phyloP scores from a whole-genome alignment of 2,888 invertebrate species.

The Rosalia funebris region DNA sequence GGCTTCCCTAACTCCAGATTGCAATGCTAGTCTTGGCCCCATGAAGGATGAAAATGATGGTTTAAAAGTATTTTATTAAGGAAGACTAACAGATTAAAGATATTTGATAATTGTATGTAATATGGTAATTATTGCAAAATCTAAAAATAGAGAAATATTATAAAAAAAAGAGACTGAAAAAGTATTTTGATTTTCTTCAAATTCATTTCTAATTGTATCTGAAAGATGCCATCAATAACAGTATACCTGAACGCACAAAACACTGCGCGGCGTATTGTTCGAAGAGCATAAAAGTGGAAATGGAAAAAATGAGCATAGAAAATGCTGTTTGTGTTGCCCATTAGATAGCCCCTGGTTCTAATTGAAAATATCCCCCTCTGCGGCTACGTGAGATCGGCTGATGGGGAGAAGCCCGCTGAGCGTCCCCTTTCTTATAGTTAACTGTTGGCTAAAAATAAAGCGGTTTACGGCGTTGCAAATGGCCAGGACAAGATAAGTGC shows the following conservation, averaged over 20 bases:
- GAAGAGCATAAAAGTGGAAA: constrained; percentile 40
- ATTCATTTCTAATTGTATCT: background rate
- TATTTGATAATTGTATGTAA: too few relatives aligned
- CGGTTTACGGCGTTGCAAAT: background rate
- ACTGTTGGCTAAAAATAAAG: constrained; percentile 39
- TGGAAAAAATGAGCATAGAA: constrained; percentile 33
- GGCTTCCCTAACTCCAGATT: too few relatives aligned
- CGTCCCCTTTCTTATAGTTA: constrained; percentile 40
- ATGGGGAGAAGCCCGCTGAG: constrained; percentile 30
- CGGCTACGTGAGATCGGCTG: constrained; percentile 44
- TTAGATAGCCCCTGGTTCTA: constrained; percentile 46
- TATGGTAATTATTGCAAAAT: too few relatives aligned
- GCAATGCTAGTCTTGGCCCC: too few relatives aligned
- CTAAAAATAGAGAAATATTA: too few relatives aligned
- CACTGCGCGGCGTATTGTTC: constrained; percentile 19
- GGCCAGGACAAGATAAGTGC: background rate
- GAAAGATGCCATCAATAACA: background rate
- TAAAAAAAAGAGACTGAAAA: background rate
- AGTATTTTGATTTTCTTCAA: background rate
- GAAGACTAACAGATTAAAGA: too few relatives aligned
- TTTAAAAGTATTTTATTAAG: too few relatives aligned
- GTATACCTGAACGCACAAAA: constrained; percentile 13
- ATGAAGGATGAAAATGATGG: too few relatives aligned
- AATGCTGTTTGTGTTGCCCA: constrained; percentile 48
- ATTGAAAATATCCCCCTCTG: constrained; percentile 43